Conservation (phyloP, 2,797 vertebrate species). For the Oreonectes daqikongensis region DNA sequence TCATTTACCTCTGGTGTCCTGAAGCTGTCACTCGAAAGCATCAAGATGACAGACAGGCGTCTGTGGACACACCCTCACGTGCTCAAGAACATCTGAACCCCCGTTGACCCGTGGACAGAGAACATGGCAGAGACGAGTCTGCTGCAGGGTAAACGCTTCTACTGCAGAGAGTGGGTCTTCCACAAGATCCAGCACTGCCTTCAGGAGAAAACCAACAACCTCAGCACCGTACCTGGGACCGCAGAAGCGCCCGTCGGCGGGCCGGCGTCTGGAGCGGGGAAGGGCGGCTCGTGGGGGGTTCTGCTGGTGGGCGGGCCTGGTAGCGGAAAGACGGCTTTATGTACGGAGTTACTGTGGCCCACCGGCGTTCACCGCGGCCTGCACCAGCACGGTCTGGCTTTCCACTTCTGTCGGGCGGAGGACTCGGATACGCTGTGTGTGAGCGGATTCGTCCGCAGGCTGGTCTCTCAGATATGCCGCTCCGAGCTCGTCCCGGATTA, state of each 20-base stretch:
- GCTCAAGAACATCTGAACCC: conserved; percentile 66
- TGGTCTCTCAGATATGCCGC: conserved; percentile 87
- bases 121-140: conserved; percentile 95
- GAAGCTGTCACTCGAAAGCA: neutral
- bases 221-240: conserved; percentile 55
- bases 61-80: conserved; percentile 47
- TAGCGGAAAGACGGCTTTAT: conserved; percentile 94
- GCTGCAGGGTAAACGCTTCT: conserved; percentile 96
- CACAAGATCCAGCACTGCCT: conserved; percentile 99
- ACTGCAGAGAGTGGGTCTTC: conserved; percentile 99
- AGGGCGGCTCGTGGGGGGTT: conserved; percentile 89
- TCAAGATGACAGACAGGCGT: conserved; percentile 55
- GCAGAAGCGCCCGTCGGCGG: conserved; percentile 55
- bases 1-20: neutral
- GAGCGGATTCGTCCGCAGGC: conserved; percentile 85
- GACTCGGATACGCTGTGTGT: conserved; percentile 91
- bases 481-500: conserved; percentile 87
- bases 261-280: conserved; percentile 65
- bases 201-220: conserved; percentile 89
- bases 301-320: conserved; percentile 93
- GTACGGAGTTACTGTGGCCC: conserved; percentile 95
- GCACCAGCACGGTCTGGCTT: conserved; percentile 88
- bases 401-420: conserved; percentile 95
- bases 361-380: conserved; percentile 84
- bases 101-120: conserved; percentile 64